Evolutionary conservation across 2,797 vertebrate species (phyloP).

Genomic region (Centroberyx gerrardi): DNA sequence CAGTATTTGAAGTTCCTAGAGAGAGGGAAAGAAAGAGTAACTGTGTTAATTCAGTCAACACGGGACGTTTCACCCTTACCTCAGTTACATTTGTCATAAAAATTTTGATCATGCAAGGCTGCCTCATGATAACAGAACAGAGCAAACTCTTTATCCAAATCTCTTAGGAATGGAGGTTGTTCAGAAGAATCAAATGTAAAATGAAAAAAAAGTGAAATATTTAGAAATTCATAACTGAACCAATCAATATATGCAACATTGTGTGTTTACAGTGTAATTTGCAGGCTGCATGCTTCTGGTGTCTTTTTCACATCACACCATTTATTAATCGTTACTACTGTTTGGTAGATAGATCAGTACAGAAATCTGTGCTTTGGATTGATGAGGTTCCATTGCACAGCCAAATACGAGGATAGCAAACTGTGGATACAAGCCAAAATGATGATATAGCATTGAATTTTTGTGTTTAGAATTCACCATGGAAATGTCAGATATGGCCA

Average conservation of each 20-base stretch:
- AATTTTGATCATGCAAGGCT: too few species aligned
- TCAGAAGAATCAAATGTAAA: neutral
- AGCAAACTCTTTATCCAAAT: neutral
- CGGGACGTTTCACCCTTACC: too few species aligned
- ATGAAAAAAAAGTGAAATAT: neutral
- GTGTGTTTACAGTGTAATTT: neutral
- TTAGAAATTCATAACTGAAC: neutral
- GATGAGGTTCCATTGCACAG: neutral
- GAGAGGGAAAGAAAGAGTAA: constrained; percentile 13
- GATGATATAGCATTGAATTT: neutral
- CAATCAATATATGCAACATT: neutral
- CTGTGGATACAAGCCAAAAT: neutral
- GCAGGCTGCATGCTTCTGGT: too few species aligned
- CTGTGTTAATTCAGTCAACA: neutral
- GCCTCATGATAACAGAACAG: too few species aligned
- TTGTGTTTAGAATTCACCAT: neutral
- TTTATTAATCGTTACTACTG: too few species aligned
- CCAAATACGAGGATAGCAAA: neutral
- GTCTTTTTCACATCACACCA: too few species aligned
- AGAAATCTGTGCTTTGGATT: neutral
- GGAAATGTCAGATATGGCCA: neutral
- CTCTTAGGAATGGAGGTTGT: neutral
- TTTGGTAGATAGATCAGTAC: too few species aligned
- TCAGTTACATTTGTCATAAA: too few species aligned
- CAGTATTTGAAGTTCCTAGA: constrained; percentile 53